Base-by-base conservation (phyloP, 1,140 invertebrate species). In the Helicoverpa zea region DNA sequence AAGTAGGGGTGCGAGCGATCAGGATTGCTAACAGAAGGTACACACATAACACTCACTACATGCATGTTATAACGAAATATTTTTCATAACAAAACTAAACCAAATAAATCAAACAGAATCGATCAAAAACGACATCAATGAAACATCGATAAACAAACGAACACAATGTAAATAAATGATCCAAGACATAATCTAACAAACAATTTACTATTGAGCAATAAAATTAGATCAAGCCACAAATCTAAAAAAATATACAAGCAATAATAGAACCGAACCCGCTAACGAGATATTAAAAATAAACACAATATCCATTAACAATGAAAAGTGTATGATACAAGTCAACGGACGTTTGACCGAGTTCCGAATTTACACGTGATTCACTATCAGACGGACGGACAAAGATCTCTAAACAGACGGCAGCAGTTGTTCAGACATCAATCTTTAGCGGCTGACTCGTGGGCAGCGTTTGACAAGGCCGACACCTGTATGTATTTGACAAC, bases 371-470 rank as follows among this genome's bases (percentile, higher is more conserved):
- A 63, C 43, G 18, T 76, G 73, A 76, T 51, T 76, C 73, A 82
- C 72, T 81, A 85, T 85, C 83, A 83, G 54, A 83, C 73, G 72
- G 81, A 84, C 79, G 66, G 74, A 88, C 84, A 85, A 86, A 87
- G 84, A 86, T 64, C 70, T 75, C 35, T 74, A 64, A 63, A 29
- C 47, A 30, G 58, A 52, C 35, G 56, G 56, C 13, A 76, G 61
- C 87, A 88, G 87, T 89, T 87, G 88, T 82, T 84, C 63, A 78
- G 47, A 66, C 85, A 78, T 90, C 87, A 87, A 86, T 91, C 85
- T 87, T 81, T 64, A 23, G 56, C 13, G 52, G 73, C 64, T 81
- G 85, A 86, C 85, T 75, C 76, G 83, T 84, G 82, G 73, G 84
- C 80, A 81, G 86, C 85, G 51, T 89, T 90, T 87, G 86, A 88